A percentile compares a stretch with the other conserved stretches of the same genome.
Conservation (phyloP, 2,888 invertebrate genomes). For the Hydroisotoma schaefferi region DNA sequence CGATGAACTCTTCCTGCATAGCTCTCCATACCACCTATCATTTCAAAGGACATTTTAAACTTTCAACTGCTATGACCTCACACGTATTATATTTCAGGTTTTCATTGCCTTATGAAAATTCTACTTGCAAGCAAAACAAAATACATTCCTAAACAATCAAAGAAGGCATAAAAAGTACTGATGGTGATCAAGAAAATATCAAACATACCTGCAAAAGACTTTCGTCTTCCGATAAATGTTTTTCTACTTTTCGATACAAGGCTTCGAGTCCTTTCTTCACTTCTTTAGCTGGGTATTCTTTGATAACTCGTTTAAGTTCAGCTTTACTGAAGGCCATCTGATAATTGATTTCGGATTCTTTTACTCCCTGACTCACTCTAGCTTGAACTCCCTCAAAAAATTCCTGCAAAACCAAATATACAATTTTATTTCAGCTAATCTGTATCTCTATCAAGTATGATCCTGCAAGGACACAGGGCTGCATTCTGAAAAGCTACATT, state of each 20-base stretch:
- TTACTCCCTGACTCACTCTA: conserved; percentile 88
- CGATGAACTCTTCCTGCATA: conserved; percentile 98
- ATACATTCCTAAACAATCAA: too few species aligned
- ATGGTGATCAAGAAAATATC: too few species aligned
- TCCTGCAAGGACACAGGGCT: neutral
- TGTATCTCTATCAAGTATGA: neutral
- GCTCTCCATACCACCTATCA: conserved; percentile 95
- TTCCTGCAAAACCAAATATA: conserved; percentile 58
- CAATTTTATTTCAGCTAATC: neutral
- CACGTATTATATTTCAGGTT: too few species aligned
- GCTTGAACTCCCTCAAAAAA: conserved; percentile 97
- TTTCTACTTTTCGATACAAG: conserved; percentile 92
- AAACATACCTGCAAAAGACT: conserved; percentile 81
- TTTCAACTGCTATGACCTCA: too few species aligned
- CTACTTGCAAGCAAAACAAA: too few species aligned
- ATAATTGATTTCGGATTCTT: conserved; percentile 95
- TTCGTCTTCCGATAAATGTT: conserved; percentile 92
- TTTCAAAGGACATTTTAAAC: too few species aligned
- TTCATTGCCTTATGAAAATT: too few species aligned
- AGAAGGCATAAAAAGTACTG: too few species aligned
- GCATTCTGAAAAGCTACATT: neutral
- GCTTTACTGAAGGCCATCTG: conserved; percentile 96
- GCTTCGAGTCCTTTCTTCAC: conserved; percentile 90
- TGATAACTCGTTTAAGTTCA: conserved; percentile 89
- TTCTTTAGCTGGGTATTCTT: conserved; percentile 87